phyloP scores from a whole-genome alignment of 2,113 vertebrate genomes.

The Alethe diademata region DNA sequence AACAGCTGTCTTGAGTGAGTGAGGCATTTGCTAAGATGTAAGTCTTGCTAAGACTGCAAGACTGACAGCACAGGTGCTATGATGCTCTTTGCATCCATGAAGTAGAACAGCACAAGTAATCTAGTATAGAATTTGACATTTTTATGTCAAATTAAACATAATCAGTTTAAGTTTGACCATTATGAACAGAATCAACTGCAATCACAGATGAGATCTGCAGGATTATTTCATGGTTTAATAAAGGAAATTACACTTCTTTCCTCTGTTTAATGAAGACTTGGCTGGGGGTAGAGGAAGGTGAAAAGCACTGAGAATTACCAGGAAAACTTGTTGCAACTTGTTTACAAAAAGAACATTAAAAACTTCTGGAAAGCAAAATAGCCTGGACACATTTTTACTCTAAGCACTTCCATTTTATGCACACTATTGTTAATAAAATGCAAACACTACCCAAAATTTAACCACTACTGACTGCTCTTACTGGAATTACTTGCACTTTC shows the following conservation, averaged over 20 bases:
- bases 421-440: not conserved
- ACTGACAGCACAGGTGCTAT: not conserved
- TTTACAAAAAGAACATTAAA: not conserved
- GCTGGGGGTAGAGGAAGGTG: no score
- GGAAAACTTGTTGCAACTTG: not conserved
- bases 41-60: not conserved
- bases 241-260: not conserved
- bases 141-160: not conserved
- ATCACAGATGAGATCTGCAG: not conserved
- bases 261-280: not conserved
- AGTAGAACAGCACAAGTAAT: not conserved
- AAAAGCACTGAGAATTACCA: not conserved
- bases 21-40: not conserved
- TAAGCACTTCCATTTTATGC: not conserved
- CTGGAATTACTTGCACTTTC: not conserved
- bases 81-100: not conserved
- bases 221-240: not conserved
- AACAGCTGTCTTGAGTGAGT: not conserved
- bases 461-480: accelerated
- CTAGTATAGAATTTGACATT: not conserved
- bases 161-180: not conserved
- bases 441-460: not conserved
- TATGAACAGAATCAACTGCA: not conserved
- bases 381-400: not conserved
- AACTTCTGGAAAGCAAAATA: not conserved